phyloP scores from a whole-genome alignment of 1,140 invertebrate genomes.

The Cephus cinctus region DNA sequence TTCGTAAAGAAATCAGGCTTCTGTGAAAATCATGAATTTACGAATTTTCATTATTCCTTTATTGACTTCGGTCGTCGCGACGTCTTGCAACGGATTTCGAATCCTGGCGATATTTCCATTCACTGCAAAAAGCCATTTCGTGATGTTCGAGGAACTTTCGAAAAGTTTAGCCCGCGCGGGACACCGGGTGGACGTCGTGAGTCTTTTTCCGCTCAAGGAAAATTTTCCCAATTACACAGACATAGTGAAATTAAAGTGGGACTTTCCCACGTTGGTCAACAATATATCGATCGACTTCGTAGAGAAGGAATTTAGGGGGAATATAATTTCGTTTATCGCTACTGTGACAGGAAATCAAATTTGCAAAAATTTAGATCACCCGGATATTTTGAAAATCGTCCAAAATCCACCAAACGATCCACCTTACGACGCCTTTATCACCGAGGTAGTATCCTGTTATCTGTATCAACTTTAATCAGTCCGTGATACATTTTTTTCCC shows the following conservation, averaged over 20 bases:
- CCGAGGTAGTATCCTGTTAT: conserved; percentile 18
- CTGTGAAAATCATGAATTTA: too few species aligned
- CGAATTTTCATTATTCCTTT: too few species aligned
- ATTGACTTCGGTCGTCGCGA: too few species aligned
- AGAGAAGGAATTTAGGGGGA: too few species aligned
- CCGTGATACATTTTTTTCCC: not conserved
- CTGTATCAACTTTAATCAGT: too few species aligned
- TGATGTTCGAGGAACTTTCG: conserved; percentile 55
- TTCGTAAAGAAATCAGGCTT: too few species aligned
- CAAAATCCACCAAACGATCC: not conserved
- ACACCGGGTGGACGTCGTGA: conserved; percentile 49
- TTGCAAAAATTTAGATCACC: not conserved
- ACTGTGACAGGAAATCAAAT: not conserved
- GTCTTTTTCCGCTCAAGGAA: conserved; percentile 32
- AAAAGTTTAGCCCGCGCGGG: conserved; percentile 51
- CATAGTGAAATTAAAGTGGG: conserved; percentile 34
- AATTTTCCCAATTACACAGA: conserved; percentile 50
- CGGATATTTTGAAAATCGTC: not conserved
- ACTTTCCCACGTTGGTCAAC: conserved; percentile 35
- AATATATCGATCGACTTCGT: conserved; percentile 36
- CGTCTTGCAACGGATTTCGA: too few species aligned
- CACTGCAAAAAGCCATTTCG: conserved; percentile 57
- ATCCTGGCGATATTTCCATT: conserved; percentile 54
- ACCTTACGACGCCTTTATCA: not conserved
- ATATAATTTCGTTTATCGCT: not conserved